phyloP scores from a whole-genome alignment of 2,888 invertebrate genomes.

The Cistogaster globosa region DNA sequence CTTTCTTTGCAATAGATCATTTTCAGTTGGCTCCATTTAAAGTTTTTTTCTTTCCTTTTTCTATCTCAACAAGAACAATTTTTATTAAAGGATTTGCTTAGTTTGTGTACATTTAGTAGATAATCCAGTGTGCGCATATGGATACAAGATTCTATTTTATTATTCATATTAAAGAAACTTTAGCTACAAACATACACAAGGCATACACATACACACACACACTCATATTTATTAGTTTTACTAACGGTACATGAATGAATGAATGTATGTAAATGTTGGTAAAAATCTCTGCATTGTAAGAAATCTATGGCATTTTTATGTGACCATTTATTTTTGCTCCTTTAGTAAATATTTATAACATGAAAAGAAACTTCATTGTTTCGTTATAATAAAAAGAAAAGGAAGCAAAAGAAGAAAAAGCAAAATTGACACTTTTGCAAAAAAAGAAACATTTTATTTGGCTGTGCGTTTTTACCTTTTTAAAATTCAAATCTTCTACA shows the following conservation, averaged over 20 bases:
- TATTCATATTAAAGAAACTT: slow-evolving; percentile 48
- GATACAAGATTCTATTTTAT: slow-evolving; percentile 35
- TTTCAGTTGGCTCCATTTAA: no score
- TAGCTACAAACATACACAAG: neutral
- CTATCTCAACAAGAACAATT: no score
- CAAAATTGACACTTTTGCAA: slow-evolving; percentile 53
- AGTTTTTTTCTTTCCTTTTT: no score
- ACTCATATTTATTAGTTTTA: neutral
- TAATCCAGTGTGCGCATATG: slow-evolving; percentile 21
- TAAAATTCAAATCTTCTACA: slow-evolving; percentile 63
- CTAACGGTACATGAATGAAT: neutral
- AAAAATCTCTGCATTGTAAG: slow-evolving; percentile 56
- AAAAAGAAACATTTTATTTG: slow-evolving; percentile 29
- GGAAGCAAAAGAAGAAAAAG: neutral
- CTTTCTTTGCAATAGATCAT: no score
- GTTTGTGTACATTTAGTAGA: neutral
- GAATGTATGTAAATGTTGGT: neutral
- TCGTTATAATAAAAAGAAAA: slow-evolving; percentile 34
- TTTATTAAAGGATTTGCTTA: neutral
- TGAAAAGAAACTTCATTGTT: slow-evolving; percentile 65
- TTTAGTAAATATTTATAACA: neutral
- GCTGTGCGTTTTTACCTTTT: slow-evolving; percentile 44
- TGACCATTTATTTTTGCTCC: slow-evolving; percentile 67
- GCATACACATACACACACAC: neutral
- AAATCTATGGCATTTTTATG: slow-evolving; percentile 70